These are phyloP conservation scores for Anarhynchus alexandrinus DNA, from an alignment of 2,113 vertebrate species.

Conservation along the genomic window DNA sequence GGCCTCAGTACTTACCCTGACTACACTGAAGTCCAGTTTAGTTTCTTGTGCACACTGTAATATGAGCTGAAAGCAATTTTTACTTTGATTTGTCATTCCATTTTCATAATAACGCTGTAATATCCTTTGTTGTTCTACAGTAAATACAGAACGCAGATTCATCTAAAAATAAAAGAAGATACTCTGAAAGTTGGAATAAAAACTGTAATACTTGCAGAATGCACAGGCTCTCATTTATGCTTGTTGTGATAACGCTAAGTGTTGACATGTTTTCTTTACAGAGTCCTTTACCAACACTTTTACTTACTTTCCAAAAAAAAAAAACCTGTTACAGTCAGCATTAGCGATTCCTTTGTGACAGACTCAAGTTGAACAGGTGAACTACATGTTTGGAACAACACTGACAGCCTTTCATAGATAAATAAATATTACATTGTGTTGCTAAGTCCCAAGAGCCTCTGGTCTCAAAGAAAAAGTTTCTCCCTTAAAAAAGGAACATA, in stretches of 20 bases:
- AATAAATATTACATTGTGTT: not conserved
- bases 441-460: not conserved
- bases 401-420: not conserved
- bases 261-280: not conserved
- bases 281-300: not conserved
- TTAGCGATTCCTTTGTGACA: not conserved
- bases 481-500: not conserved
- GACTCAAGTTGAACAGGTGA: not conserved
- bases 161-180: conserved; percentile 87
- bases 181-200: conserved; percentile 72
- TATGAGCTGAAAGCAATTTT: conserved; percentile 99
- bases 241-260: not conserved
- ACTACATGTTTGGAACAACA: not conserved
- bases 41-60: conserved; percentile 98
- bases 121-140: conserved; percentile 94
- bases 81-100: conserved; percentile 99
- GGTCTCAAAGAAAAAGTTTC: not conserved
- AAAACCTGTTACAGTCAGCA: not conserved
- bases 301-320: not conserved
- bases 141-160: conserved; percentile 99
- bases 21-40: conserved; percentile 98
- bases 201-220: conserved; percentile 46
- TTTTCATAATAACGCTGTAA: conserved; percentile 98
- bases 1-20: conserved; percentile 87
- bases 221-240: conserved; percentile 18